phyloP scores from a whole-genome alignment of 2,888 invertebrate genomes.

The Pollenia amentaria region DNA sequence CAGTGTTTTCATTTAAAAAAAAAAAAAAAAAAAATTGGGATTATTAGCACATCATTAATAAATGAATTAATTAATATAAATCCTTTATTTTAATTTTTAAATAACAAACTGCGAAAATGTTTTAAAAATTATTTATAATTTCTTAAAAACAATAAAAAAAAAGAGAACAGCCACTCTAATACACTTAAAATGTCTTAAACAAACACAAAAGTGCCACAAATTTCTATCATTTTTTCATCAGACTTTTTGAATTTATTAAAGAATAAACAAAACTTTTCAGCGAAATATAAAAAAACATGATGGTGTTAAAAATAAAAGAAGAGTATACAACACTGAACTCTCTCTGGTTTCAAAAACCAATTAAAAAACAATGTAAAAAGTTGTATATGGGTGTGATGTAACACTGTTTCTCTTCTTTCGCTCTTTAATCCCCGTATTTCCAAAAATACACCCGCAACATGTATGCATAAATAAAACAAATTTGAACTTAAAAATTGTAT shows the following conservation, averaged over 20 bases:
- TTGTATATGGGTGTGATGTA: not conserved
- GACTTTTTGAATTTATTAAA: conserved; percentile 31
- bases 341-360: not conserved
- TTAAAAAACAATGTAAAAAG: not conserved
- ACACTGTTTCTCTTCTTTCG: not conserved
- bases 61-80: no score
- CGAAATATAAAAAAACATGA: not conserved
- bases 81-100: not conserved
- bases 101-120: not conserved
- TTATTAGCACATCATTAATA: no score
- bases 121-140: conserved; percentile 1
- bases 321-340: conserved; percentile 1
- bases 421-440: not conserved
- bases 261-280: not conserved
- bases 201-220: not conserved
- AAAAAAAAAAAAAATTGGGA: no score
- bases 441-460: conserved; percentile 20
- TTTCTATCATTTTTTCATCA: conserved; percentile 5
- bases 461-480: conserved; percentile 51
- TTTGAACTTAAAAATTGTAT: conserved; percentile 63
- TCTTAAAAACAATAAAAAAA: not conserved
- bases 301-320: conserved; percentile 2
- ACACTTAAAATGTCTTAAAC: not conserved
- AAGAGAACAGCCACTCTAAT: conserved; percentile 12
- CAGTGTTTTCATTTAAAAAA: no score